Conservation (phyloP, 2,888 invertebrate species). For the Acleris literana region DNA sequence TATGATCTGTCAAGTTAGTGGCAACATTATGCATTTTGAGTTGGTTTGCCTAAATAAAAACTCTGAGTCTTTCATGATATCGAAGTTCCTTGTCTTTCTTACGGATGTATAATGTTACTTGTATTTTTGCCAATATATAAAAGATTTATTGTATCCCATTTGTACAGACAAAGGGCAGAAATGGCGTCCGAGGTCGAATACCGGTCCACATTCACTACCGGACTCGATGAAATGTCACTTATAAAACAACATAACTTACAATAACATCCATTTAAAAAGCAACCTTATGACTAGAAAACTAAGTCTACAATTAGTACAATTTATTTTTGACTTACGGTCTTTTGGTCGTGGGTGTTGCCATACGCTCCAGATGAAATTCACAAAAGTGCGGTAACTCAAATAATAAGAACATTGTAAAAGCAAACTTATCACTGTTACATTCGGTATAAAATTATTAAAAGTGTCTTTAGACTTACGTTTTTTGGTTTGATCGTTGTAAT, state of each 20-base stretch:
- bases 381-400: constrained; percentile 1
- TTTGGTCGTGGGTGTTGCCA: background rate
- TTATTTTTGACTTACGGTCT: background rate
- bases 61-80: too few relatives aligned
- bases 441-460: background rate
- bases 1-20: too few relatives aligned
- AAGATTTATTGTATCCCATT: background rate
- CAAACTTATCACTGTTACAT: background rate
- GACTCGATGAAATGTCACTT: constrained; percentile 14
- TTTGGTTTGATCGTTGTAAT: background rate
- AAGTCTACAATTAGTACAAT: background rate
- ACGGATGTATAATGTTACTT: background rate
- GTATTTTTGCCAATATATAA: constrained; percentile 5
- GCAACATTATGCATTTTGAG: too few relatives aligned
- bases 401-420: background rate
- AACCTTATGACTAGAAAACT: background rate
- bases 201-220: constrained; percentile 17
- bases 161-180: constrained; percentile 8
- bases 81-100: background rate
- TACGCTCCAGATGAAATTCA: background rate
- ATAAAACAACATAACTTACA: constrained; percentile 7
- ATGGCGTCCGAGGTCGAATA: constrained; percentile 1
- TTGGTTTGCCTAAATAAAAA: too few relatives aligned
- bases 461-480: background rate
- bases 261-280: background rate